Percentiles rank a stretch among this genome's conserved stretches.
These are phyloP conservation scores for Steinernema hermaphroditum DNA, from an alignment of 2,888 invertebrate genomes.

Conservation along the genomic window DNA sequence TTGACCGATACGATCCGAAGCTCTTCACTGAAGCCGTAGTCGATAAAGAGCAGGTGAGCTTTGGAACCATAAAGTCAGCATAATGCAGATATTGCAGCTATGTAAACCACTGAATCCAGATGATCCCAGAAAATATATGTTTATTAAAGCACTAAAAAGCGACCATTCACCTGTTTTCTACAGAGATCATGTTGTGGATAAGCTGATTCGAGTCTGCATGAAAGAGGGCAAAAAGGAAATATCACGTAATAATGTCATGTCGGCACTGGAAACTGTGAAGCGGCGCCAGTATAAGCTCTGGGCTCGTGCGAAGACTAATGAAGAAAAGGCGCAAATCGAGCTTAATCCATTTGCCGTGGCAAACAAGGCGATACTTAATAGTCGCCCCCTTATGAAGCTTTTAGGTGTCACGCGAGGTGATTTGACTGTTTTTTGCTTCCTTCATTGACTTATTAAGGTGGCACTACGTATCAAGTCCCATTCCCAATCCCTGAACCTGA, in stretches of 20 bases:
- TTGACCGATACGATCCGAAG: constrained; percentile 48
- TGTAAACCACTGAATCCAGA: constrained; percentile 51
- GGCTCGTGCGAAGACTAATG: constrained; percentile 51
- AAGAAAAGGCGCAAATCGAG: constrained; percentile 53
- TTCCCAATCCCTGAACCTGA: constrained; percentile 78
- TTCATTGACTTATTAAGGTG: constrained; percentile 48
- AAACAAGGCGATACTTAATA: constrained; percentile 56
- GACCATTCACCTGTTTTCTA: constrained; percentile 65
- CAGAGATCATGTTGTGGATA: constrained; percentile 59
- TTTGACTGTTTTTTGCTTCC: background rate
- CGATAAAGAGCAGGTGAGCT: constrained; percentile 46
- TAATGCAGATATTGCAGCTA: constrained; percentile 48
- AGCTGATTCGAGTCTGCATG: constrained; percentile 59
- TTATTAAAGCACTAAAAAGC: constrained; percentile 57
- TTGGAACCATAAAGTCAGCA: no score
- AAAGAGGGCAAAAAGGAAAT: constrained; percentile 61
- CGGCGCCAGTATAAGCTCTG: constrained; percentile 60
- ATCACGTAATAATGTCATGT: constrained; percentile 49
- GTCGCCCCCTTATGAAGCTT: constrained; percentile 63
- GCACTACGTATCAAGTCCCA: constrained; percentile 77
- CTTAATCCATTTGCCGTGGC: constrained; percentile 59
- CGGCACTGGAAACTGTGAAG: constrained; percentile 61
- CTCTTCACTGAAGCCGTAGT: constrained; percentile 55
- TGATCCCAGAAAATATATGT: constrained; percentile 57
- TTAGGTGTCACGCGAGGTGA: constrained; percentile 58